Base-by-base conservation (phyloP, 2,797 vertebrate species). In the Pantherophis alleghaniensis region DNA sequence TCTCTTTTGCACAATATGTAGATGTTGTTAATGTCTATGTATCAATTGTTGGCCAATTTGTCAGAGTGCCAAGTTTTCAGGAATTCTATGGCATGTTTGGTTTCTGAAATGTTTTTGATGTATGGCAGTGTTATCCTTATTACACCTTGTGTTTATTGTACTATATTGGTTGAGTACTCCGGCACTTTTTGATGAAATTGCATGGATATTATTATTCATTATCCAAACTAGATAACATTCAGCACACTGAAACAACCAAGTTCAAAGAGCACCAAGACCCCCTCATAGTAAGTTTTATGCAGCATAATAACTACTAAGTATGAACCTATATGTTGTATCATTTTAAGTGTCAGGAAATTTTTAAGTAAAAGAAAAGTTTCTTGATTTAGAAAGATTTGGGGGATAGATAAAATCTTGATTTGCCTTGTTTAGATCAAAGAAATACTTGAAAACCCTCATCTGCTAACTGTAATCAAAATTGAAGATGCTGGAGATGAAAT, bases 401-500 rank as follows among this genome's bases (percentile, higher is more conserved):
- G 26, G 32, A 61, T 86, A 51, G 37, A 7, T 96, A 94, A 93
- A 86, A 90, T 63, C 56, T 95, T 91, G 7, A 92, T 0, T 90
- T 94, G 96, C 56, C 92, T 89, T 96, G 92, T 42, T 6, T 94
- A 98, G 98, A 98, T 98, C 94, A 98, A 98, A 97, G 98, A 98
- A 97, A 97, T 98, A 92, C 97, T 98, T 13, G 98, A 98, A 94
- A 97, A 96, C 89, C 95, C 98, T 61, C 97, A 98, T 96, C 97
- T 98, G 24, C 87, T 98, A 91, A 98, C 98, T 86, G 96, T 98
- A 89, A 98, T 98, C 94, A 98, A 98, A 95, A 98, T 97, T 95
- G 98, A 98, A 93, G 97, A 98, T 94, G 97, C 98, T 87, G 98
- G 98, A 74, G 98, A 98, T 47, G 98, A 98, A 92, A 97, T 98